These are phyloP conservation scores for Berghia stephanieae DNA, from an alignment of 1,140 invertebrate genomes.

Conservation along the genomic window DNA sequence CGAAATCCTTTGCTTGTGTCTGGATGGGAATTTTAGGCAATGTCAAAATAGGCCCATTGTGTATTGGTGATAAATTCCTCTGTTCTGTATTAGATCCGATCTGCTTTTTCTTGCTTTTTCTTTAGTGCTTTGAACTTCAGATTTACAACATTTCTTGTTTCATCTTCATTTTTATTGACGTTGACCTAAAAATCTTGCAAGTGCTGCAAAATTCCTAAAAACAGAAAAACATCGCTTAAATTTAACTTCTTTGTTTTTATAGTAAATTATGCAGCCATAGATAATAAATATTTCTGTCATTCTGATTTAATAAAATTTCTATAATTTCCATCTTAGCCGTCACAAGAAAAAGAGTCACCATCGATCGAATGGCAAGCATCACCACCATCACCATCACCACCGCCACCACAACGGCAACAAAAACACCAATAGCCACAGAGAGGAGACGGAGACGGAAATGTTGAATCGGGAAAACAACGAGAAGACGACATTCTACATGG, in stretches of 20 bases:
- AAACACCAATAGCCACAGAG: neutral
- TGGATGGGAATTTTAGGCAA: no score
- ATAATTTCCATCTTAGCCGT: conserved; percentile 7
- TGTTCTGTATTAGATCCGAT: no score
- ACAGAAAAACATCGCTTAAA: neutral
- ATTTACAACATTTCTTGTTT: no score
- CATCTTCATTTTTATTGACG: no score
- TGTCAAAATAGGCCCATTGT: no score
- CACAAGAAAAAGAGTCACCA: conserved; percentile 26
- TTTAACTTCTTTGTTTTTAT: neutral
- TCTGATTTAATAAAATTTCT: neutral
- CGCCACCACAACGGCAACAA: neutral
- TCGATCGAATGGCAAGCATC: neutral
- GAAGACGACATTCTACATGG: conserved; percentile 28
- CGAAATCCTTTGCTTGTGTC: no score
- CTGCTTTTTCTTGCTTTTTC: no score
- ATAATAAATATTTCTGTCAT: neutral
- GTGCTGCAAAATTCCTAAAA: neutral
- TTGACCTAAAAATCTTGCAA: no score
- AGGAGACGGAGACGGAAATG: neutral
- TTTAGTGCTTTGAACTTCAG: no score
- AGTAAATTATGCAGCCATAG: neutral
- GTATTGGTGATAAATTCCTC: no score
- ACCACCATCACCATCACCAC: neutral
- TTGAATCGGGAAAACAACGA: neutral